Evolutionary conservation across 2,888 invertebrate species (phyloP), one percentile per base, ranked within the genome.

Genomic region (Omphaloscelis lunosa): DNA sequence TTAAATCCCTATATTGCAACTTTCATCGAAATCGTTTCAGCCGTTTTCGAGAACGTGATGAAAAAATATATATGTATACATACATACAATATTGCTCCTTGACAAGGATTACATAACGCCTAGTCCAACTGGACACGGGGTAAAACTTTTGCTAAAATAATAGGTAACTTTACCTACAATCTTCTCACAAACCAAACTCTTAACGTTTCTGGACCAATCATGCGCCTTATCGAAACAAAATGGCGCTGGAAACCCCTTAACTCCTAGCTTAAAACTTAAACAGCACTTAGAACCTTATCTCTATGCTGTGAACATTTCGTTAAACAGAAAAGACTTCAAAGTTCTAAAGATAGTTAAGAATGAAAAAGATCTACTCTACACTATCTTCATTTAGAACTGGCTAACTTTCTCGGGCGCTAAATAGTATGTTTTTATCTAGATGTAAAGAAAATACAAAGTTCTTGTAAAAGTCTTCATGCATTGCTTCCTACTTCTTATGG

Each of bases 401-500:
- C 34, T 23, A 72, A 78, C 27, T 75, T 82, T 66, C 78, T 39
- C 48, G 17, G 29, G 51, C 61, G 17, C 34, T 77, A 80, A 86
- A 79, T 88, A 72, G 48, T 75, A 45, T 71, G 53, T 76, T 76
- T 77, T 67, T 72, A 63, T 15, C 53, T 78, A 27, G 15, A 23
- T 70, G 58, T 51, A 70, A 73, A 53, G 51, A 67, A 86, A 84
- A 85, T 80, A 83, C 67, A 53, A 82, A 84, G 69, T 80, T 84
- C 48, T 71, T 34, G 15, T 63, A 59, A 63, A 73, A 80, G 67
- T 83, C 74, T 67, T 66, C 71, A 79, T 85, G 75, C 83, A 82
- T 75, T 76, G 80, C 75, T 79, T 83, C 70, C 72, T 75, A 79
- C 53, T 88, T 85, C 80, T 85, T 85, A 77, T 80, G n/a, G n/a